A percentile compares a stretch with the other conserved stretches of the same genome.
phyloP scores from a whole-genome alignment of 1,140 invertebrate species.

The Caenorhabditis brenneri region DNA sequence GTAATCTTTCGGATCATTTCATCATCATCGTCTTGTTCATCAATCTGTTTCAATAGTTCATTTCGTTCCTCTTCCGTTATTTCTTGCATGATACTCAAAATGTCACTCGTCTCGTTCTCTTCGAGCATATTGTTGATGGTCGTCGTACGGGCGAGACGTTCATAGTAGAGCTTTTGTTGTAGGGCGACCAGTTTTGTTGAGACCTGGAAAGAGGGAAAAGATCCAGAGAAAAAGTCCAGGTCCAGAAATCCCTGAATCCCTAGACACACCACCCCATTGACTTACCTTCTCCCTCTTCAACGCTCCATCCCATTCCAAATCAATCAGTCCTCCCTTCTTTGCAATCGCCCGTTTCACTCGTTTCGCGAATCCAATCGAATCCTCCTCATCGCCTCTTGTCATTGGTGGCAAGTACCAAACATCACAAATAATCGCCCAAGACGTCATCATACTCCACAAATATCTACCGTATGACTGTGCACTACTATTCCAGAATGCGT shows the following conservation, averaged over 20 bases:
- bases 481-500: conserved; percentile 96
- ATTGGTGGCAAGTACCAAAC: conserved; percentile 98
- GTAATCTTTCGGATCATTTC: conserved; percentile 68
- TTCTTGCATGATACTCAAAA: conserved; percentile 45
- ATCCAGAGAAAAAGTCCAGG: too few species aligned
- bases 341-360: conserved; percentile 74
- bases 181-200: conserved; percentile 59
- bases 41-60: conserved; percentile 44
- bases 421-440: too few species aligned
- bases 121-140: not conserved
- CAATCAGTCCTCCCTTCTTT: conserved; percentile 73
- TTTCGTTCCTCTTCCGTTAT: conserved; percentile 45
- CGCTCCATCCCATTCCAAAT: conserved; percentile 73
- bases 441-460: conserved; percentile 95
- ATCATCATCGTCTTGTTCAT: conserved; percentile 74
- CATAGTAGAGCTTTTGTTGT: conserved; percentile 59
- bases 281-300: conserved; percentile 58
- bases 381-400: conserved; percentile 72
- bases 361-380: conserved; percentile 73
- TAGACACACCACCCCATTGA: too few species aligned
- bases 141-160: conserved; percentile 52
- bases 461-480: conserved; percentile 91
- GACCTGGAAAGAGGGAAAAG: too few species aligned
- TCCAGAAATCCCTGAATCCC: too few species aligned
- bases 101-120: conserved; percentile 31